These are phyloP conservation scores for Cydia splendana DNA, from an alignment of 1,140 invertebrate genomes.

Conservation along the genomic window DNA sequence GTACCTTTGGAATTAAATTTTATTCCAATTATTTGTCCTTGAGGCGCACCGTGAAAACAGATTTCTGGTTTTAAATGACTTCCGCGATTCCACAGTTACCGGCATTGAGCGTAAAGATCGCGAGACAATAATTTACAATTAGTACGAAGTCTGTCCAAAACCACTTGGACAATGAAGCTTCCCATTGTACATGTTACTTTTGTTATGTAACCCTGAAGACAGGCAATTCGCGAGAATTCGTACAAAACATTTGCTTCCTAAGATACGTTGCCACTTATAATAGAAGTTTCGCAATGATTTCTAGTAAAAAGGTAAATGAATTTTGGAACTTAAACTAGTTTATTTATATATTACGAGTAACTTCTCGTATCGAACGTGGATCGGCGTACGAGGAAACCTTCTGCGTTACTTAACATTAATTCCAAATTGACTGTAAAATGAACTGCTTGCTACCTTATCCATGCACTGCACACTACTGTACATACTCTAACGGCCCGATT, in stretches of 20 bases:
- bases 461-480: no score
- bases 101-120: slow-evolving; percentile 12
- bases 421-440: no score
- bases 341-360: no score
- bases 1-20: neutral
- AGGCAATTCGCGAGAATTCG: neutral
- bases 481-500: no score
- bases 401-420: no score
- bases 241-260: neutral
- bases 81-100: neutral
- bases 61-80: neutral
- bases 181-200: slow-evolving; percentile 10
- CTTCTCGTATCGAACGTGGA: no score
- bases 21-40: neutral
- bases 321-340: no score
- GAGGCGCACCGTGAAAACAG: neutral
- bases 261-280: no score
- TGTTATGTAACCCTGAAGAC: neutral
- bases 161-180: neutral
- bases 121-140: neutral
- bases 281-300: no score
- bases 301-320: no score
- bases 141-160: slow-evolving; percentile 1
- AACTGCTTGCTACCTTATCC: no score
- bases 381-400: no score